Evolutionary conservation across 1,140 invertebrate genomes (phyloP).

Genomic region (Platyscapa corneri): DNA sequence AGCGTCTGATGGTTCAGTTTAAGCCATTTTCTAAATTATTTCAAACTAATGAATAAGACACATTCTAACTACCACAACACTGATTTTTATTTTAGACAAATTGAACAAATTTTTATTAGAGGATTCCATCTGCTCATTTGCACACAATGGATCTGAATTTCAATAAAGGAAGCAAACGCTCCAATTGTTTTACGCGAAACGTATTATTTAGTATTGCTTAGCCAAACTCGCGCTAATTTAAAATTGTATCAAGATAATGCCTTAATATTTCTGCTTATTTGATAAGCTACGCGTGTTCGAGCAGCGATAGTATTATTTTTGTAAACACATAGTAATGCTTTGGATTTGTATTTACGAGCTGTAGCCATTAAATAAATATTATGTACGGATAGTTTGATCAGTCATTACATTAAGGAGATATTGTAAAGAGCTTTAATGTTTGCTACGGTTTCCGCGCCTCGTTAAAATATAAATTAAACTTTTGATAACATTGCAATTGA

Average conservation of each 20-base stretch:
- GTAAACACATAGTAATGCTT: background rate
- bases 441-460: too few species aligned
- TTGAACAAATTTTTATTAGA: constrained; percentile 32
- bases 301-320: constrained; percentile 9
- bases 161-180: constrained; percentile 37
- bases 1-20: background rate
- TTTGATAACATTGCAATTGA: too few species aligned
- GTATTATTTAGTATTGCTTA: constrained; percentile 20
- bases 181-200: constrained; percentile 34
- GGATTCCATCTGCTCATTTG: constrained; percentile 7
- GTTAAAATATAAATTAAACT: too few species aligned
- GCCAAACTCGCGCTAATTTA: constrained; percentile 13
- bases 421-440: too few species aligned
- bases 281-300: background rate
- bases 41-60: background rate
- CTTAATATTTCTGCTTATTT: background rate
- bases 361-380: background rate
- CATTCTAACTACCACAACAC: constrained; percentile 20
- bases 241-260: constrained; percentile 23
- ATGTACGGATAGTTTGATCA: background rate
- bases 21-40: background rate
- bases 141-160: constrained; percentile 48
- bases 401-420: too few species aligned
- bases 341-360: background rate
- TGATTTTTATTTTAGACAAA: constrained; percentile 23